phyloP scores from a whole-genome alignment of 1,140 invertebrate species.

The Drosophila nannoptera region DNA sequence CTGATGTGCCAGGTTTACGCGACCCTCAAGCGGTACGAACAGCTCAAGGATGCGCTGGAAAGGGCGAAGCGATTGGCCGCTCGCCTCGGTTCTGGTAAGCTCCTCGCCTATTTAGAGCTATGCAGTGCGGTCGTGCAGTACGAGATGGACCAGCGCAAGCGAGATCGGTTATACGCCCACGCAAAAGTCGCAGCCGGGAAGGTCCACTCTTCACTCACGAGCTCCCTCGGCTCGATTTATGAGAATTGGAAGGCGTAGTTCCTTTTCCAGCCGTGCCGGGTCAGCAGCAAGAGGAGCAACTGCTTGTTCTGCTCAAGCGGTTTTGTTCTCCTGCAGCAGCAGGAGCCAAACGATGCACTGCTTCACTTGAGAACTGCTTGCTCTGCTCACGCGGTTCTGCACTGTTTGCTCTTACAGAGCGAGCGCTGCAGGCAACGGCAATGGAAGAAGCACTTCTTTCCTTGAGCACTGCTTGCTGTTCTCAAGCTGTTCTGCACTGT shows the following conservation, averaged over 20 bases:
- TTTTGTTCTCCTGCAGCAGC: no score
- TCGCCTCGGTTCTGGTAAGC: conserved; percentile 14
- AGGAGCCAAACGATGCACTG: no score
- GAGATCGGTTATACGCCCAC: neutral
- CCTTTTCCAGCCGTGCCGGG: no score
- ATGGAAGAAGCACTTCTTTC: no score
- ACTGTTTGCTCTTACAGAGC: no score
- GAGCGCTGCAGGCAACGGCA: neutral
- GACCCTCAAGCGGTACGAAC: conserved; percentile 36
- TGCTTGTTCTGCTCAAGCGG: neutral
- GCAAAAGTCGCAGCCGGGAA: neutral
- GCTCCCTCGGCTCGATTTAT: neutral
- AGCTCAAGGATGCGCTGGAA: conserved; percentile 35
- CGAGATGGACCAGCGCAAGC: conserved; percentile 25
- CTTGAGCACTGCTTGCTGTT: no score
- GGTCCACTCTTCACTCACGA: neutral
- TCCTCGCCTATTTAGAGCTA: conserved; percentile 47
- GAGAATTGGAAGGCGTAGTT: neutral
- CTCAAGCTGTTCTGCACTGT: no score
- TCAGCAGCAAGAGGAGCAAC: conserved; percentile 6
- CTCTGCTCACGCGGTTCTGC: neutral
- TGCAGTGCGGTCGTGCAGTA: conserved; percentile 47
- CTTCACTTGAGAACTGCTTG: neutral
- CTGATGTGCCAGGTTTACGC: conserved; percentile 58
- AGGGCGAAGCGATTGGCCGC: conserved; percentile 39